A percentile compares a stretch with the other conserved stretches of the same genome.
phyloP scores from a whole-genome alignment of 2,113 vertebrate species.

The Chlorocebus sabaeus region DNA sequence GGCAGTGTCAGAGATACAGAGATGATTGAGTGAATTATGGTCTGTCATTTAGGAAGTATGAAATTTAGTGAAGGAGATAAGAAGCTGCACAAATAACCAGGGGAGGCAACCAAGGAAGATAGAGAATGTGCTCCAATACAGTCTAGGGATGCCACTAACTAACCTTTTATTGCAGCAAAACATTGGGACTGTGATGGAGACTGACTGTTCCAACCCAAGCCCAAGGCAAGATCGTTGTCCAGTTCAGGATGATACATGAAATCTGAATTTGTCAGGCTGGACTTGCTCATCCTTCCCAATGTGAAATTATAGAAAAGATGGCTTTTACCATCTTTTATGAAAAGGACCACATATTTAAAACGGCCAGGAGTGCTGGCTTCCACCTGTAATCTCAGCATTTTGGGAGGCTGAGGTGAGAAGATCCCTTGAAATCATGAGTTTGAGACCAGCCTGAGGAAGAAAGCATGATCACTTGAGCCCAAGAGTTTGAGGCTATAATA shows the following conservation, averaged over 20 bases:
- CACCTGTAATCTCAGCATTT: too few relatives aligned
- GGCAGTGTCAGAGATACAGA: neutral
- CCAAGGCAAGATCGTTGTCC: neutral
- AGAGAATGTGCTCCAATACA: neutral
- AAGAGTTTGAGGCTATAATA: too few relatives aligned
- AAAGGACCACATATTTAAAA: neutral
- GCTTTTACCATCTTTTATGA: neutral
- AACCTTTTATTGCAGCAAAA: neutral
- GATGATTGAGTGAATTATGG: neutral
- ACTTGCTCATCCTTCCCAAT: neutral
- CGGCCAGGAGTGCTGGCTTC: neutral
- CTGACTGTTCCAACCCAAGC: neutral
- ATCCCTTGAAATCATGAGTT: too few relatives aligned
- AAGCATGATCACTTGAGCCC: too few relatives aligned
- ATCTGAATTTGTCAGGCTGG: neutral
- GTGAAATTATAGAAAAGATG: neutral
- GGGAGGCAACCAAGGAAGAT: neutral
- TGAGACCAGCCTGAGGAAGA: too few relatives aligned
- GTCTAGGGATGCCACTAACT: fast-evolving
- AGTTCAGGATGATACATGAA: neutral
- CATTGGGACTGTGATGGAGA: fast-evolving
- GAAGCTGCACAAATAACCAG: neutral
- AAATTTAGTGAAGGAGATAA: neutral
- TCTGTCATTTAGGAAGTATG: neutral
- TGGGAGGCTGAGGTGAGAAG: too few relatives aligned